Evolutionary conservation across 2,113 vertebrate species (phyloP), one percentile per base, ranked within the genome.

Genomic region (Rhabdornis inornatus): DNA sequence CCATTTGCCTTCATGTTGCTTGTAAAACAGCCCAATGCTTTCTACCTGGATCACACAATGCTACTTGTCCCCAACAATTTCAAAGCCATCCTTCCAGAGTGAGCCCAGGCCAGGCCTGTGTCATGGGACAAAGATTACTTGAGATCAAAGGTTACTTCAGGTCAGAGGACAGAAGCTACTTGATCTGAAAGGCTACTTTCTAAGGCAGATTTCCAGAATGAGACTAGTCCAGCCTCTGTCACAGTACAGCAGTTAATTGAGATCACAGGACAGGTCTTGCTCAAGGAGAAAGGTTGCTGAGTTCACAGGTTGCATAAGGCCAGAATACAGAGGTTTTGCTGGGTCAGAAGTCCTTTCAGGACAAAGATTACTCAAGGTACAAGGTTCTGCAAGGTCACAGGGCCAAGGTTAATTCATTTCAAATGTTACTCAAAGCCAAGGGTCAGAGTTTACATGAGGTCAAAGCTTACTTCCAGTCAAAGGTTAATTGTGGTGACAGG

Each of bases 11-110:
- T 40, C 31, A 69, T 16, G 20, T 0, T 63, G 35, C 18, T 23
- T 18, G 13, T 33, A 0, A 7, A 2, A 69, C 14, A 13, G 30
- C 27, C 19, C 2, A 1, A 0, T 1, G 0, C 23, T 11, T 40
- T 33, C 27, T 30, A 30, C 7, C 24, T 1, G 0, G 7, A 16
- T n/a, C 19, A 6, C 6, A 8, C 25, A 20, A 23, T 1, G 3
- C 23, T n/a, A 8, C 60, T 72, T 63, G 37, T 24, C 55, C 13
- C 23, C 15, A 9, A 0, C 7, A 18, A 10, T 13, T 37, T n/a
- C 5, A 1, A 16, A 47, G 30, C 12, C 0, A 10, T 9, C 16
- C 37, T 37, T 37, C 19, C 37, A n/a, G 47, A 33, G n/a, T 1
- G 7, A 56, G 25, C 42, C 35, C 0, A 0, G 44, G 6, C 13